These are phyloP conservation scores for Catocala nupta DNA, from an alignment of 2,888 invertebrate genomes.

Conservation along the genomic window DNA sequence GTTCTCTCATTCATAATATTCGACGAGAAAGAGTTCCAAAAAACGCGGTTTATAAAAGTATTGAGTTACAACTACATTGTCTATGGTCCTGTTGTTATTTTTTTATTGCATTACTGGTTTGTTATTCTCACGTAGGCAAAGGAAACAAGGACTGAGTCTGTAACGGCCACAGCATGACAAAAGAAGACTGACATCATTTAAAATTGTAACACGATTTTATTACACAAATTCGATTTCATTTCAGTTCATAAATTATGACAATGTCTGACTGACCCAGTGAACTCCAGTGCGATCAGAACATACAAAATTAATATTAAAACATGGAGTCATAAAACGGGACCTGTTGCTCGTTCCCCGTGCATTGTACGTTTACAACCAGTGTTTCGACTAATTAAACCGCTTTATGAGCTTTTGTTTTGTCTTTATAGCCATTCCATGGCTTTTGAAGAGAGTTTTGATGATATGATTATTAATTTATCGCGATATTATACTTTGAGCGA, in stretches of 20 bases:
- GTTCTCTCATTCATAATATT: conserved; percentile 24
- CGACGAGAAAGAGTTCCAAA: conserved; percentile 32
- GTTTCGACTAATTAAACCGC: conserved; percentile 64
- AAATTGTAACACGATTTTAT: neutral
- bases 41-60: conserved; percentile 25
- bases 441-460: conserved; percentile 47
- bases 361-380: conserved; percentile 52
- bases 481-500: conserved; percentile 17
- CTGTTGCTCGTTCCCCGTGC: conserved; percentile 52
- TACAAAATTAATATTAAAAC: conserved; percentile 49
- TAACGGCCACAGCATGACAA: conserved; percentile 3
- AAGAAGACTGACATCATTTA: neutral
- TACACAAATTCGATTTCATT: conserved; percentile 7
- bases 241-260: conserved; percentile 22
- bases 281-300: conserved; percentile 31
- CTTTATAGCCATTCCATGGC: conserved; percentile 42
- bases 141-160: conserved; percentile 1
- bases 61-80: conserved; percentile 39
- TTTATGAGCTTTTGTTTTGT: conserved; percentile 65
- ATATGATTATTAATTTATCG: conserved; percentile 38
- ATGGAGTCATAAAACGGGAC: conserved; percentile 47
- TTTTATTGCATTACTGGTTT: conserved; percentile 22
- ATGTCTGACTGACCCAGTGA: conserved; percentile 44
- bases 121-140: conserved; percentile 16
- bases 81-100: conserved; percentile 43